Evolutionary conservation across 2,113 vertebrate species (phyloP), one percentile per base, ranked within the genome.

Genomic region (Cariama cristata): DNA sequence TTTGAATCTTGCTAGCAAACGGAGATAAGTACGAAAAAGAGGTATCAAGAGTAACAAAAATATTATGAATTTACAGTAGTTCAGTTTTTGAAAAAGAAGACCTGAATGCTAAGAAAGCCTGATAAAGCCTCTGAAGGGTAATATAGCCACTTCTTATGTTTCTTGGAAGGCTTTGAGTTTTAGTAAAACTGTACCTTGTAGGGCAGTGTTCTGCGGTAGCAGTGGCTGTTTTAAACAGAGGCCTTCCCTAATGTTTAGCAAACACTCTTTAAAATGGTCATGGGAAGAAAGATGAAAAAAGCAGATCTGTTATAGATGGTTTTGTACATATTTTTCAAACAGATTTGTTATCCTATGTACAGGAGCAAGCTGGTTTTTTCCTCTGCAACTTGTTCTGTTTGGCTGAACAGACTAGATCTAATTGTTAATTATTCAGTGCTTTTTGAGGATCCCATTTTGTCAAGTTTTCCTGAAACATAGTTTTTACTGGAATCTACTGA

Each of bases 1-100:
- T 92, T 28, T 95, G 76, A 94, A 22, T 63, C 50, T 92, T 71
- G 55, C 49, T 94, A 63, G 38, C 33, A 80, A 97, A 88, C 59
- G 62, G 55, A 76, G 53, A 30, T 76, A 40, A 88, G 58, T 59
- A 63, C 23, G 53, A 93, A 96, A 94, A 93, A 62, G 40, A 72
- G 53, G 74, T 56, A 94, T 62, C 20, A 75, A 58, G 33, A 84
- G 18, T 86, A 73, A 71, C 45, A 91, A 92, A 93, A 93, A 86
- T 71, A 79, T 18, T 52, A 53, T 7, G 74, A 55, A 88, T 40
- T 67, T 95, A 60, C 15, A 76, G 11, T n/a, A 88, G 20, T 86
- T 95, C 19, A 22, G 9, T 71, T 76, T 93, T 93, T 72, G 66
- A 81, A 74, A 84, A 89, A 66, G 75, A 94, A 79, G 38, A 53